Evolutionary conservation across 2,888 invertebrate genomes (phyloP).

Genomic region (Synergus itoensis): DNA sequence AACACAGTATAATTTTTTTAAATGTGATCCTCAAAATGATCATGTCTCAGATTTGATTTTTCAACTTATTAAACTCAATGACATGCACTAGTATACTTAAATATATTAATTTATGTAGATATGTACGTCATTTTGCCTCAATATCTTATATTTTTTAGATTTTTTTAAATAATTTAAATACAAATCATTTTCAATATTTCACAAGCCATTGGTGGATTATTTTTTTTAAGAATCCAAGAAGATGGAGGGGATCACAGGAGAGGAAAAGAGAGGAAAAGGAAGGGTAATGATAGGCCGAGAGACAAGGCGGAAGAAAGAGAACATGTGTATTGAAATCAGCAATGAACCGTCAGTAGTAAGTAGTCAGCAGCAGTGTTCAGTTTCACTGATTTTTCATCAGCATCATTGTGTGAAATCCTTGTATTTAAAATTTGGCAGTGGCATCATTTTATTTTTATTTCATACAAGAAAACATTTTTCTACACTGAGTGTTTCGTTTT

Average conservation of each 20-base stretch:
- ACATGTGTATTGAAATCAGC: conserved; percentile 51
- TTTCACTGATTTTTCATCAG: conserved; percentile 6
- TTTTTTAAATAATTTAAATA: neutral
- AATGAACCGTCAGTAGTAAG: conserved; percentile 50
- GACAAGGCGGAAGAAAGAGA: conserved; percentile 49
- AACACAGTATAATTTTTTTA: neutral
- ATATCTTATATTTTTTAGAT: neutral
- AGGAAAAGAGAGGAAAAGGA: conserved; percentile 46
- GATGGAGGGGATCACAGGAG: conserved; percentile 22
- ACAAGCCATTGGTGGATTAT: neutral
- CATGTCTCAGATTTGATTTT: neutral
- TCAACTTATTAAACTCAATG: neutral
- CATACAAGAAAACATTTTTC: neutral
- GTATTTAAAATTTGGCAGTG: neutral
- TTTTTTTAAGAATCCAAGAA: conserved; percentile 13
- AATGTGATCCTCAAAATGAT: neutral
- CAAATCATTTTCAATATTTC: conserved; percentile 4
- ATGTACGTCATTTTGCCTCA: neutral
- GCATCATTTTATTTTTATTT: conserved; percentile 12
- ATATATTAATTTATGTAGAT: too few species aligned
- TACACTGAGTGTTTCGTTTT: neutral
- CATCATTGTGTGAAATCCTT: neutral
- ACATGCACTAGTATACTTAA: neutral
- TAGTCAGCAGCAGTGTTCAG: conserved; percentile 47
- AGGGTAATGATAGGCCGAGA: conserved; percentile 18